Evolutionary conservation across 2,113 vertebrate genomes (phyloP).

Genomic region (Leiothrix lutea): DNA sequence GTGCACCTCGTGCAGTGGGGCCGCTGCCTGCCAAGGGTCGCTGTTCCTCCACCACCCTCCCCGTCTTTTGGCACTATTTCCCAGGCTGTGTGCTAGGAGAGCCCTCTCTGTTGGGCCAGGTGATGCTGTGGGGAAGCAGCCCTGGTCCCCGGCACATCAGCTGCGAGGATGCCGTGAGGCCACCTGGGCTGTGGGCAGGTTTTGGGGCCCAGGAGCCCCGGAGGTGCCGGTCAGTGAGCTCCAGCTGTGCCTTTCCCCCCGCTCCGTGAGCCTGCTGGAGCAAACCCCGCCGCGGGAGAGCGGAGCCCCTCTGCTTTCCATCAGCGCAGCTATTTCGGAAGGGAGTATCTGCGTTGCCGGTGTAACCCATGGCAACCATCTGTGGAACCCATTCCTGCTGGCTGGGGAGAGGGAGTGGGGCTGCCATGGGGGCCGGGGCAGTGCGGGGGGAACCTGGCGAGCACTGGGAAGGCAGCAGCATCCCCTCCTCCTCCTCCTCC

Average conservation of each 20-base stretch:
- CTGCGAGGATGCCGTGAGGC: rapidly evolving
- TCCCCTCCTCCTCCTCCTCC: background rate
- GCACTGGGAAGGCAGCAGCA: background rate
- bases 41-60: background rate
- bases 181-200: rapidly evolving
- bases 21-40: rapidly evolving
- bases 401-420: conserved; percentile 21
- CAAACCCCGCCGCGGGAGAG: conserved; percentile 16
- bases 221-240: rapidly evolving
- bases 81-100: background rate
- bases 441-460: background rate
- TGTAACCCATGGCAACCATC: conserved; percentile 82
- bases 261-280: background rate
- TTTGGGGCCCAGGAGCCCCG: background rate
- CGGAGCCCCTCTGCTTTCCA: conserved; percentile 59
- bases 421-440: background rate
- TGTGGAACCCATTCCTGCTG: conserved; percentile 52
- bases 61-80: background rate
- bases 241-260: background rate
- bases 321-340: conserved; percentile 73
- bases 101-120: rapidly evolving
- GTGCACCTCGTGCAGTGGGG: background rate
- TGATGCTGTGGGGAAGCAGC: background rate
- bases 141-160: background rate
- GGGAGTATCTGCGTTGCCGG: conserved; percentile 52